Base-by-base conservation (phyloP, 2,888 invertebrate species). In the Hylaea fasciaria region DNA sequence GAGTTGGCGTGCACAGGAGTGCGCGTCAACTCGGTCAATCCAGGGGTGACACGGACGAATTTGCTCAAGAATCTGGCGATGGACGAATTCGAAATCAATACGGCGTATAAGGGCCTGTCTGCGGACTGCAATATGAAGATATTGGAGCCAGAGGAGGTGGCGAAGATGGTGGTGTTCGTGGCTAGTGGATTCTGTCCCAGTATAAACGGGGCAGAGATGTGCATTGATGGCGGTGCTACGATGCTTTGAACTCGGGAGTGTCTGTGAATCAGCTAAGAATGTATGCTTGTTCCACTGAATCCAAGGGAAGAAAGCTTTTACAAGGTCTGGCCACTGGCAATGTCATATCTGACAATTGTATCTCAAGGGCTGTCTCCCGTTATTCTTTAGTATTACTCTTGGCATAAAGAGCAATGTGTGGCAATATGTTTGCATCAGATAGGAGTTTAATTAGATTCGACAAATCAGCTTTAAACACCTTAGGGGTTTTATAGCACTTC, bases 101-200 rank as follows among this genome's bases (percentile, higher is more conserved):
- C 29, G 0, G 61, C 69, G 3, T 78, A 77, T 22, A 68, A 74
- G 8, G 50, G 57, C 0, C 17, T 81, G 5, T 65, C 39, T 0
- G 1, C n/a, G 7, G 2, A 29, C 4, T 59, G 48, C n/a, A 47
- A 58, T 29, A 72, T 77, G 53, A 77, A 65, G 54, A 63, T 80
- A 1, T 17, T 83, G 13, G 80, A 83, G 45, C 82, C 83, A 0
- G 77, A 78, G 1, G 83, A 83, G 40, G 78, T 83, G 3, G 83
- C 83, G 0, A 80, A 76, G 45, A 81, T 83, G 82, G 75, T 84
- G 0, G 72, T 81, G 12, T 82, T 83, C 13, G 76, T 82, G 4
- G 82, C 83, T 0, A 84, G 83, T 65, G 78, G 72, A 8, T 35
- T 74, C n/a, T 82, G 80, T 29, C 81, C 82, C 0, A 82, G 73